These are phyloP conservation scores for Megaceryle alcyon DNA, from an alignment of 2,797 vertebrate genomes.

Conservation along the genomic window DNA sequence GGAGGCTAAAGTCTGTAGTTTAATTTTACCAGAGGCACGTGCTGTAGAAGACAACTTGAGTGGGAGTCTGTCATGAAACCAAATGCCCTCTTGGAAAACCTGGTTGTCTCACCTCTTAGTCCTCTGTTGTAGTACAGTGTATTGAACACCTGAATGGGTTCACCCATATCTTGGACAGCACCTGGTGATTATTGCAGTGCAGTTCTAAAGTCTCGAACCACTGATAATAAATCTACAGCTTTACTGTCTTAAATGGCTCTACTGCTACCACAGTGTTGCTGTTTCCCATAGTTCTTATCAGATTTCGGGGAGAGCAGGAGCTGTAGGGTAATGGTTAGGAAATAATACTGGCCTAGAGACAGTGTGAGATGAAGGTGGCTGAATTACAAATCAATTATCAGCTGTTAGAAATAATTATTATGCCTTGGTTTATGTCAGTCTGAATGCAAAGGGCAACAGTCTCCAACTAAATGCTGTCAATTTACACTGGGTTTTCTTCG, in stretches of 20 bases:
- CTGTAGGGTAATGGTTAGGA: neutral
- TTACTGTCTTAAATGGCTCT: neutral
- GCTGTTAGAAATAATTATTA: neutral
- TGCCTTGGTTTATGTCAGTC: neutral
- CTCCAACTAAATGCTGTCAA: neutral
- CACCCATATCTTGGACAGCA: neutral
- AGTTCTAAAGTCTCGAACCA: neutral
- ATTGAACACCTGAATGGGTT: neutral
- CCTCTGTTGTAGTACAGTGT: neutral
- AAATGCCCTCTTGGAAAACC: neutral
- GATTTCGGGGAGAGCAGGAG: neutral
- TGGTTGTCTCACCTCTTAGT: neutral
- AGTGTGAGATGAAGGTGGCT: neutral
- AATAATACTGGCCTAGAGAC: neutral
- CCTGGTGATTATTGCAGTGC: neutral
- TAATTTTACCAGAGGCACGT: neutral
- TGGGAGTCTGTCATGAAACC: neutral
- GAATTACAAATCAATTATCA: neutral
- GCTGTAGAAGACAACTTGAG: neutral
- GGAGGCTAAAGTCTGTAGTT: neutral
- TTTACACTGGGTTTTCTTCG: neutral
- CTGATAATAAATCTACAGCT: neutral
- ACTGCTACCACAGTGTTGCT: neutral
- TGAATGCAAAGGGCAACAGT: neutral
- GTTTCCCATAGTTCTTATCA: neutral